Conservation (phyloP, 2,888 invertebrate genomes). For the Galerucella pusilla region DNA sequence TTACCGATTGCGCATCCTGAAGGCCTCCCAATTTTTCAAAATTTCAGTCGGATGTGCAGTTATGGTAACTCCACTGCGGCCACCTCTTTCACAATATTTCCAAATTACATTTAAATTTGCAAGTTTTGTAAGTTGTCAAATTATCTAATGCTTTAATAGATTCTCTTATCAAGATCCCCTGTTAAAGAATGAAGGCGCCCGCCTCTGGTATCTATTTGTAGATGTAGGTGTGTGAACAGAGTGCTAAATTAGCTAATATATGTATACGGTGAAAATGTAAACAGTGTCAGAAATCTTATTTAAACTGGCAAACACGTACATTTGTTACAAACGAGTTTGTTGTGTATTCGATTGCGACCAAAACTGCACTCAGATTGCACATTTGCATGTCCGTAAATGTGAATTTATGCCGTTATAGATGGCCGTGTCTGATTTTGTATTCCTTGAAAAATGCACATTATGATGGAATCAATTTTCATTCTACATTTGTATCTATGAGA, state of each 20-base stretch:
- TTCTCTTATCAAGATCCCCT: neutral
- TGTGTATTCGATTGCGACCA: conserved; percentile 6
- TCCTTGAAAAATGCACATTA: neutral
- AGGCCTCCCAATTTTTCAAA: no score
- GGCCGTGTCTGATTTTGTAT: neutral
- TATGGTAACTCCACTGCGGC: no score
- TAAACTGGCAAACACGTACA: conserved; percentile 13
- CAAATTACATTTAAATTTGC: no score
- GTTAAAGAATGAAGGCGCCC: neutral
- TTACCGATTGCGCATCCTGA: no score
- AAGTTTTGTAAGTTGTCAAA: no score
- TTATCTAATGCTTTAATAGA: neutral
- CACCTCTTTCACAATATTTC: no score
- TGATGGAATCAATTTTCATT: neutral
- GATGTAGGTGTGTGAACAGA: conserved; percentile 17
- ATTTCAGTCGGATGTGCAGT: no score
- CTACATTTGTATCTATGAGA: neutral
- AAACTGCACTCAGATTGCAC: conserved; percentile 20
- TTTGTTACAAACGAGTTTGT: conserved; percentile 14
- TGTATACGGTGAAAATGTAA: conserved; percentile 21
- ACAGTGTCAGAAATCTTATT: conserved; percentile 28
- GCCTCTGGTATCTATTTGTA: conserved; percentile 4
- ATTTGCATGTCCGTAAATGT: conserved; percentile 13
- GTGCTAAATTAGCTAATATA: conserved; percentile 34
- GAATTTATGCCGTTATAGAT: conserved; percentile 4